phyloP scores from a whole-genome alignment of 2,797 vertebrate genomes.

The Intellagama lesueurii region DNA sequence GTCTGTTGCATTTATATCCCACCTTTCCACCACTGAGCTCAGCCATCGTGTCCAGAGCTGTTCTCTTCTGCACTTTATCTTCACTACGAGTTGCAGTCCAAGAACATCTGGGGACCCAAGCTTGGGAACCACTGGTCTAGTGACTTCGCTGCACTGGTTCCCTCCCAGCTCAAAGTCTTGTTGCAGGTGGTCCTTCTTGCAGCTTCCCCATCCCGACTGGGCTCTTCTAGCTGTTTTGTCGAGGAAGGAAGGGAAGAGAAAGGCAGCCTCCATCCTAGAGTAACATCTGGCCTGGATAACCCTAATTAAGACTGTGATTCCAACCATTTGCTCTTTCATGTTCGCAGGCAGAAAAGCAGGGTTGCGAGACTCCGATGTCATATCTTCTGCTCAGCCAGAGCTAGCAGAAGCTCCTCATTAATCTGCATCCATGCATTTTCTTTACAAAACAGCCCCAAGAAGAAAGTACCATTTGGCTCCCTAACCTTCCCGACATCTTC shows the following conservation, averaged over 20 bases:
- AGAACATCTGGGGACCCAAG: too few species aligned
- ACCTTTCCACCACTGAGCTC: too few species aligned
- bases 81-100: too few species aligned
- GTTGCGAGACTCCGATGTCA: constrained; percentile 41
- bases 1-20: background rate
- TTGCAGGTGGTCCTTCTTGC: too few species aligned
- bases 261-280: background rate
- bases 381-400: background rate
- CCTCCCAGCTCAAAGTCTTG: too few species aligned
- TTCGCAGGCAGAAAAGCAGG: background rate
- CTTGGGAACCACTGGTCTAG: too few species aligned
- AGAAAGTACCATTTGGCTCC: constrained; percentile 28
- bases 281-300: background rate
- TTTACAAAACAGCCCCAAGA: constrained; percentile 6
- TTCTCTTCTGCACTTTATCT: too few species aligned
- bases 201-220: too few species aligned
- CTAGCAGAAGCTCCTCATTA: constrained; percentile 23
- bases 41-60: too few species aligned
- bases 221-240: too few species aligned
- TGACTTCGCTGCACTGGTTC: too few species aligned
- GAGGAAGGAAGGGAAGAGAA: too few species aligned
- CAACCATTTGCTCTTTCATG: background rate
- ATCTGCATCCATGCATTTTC: constrained; percentile 43
- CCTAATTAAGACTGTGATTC: background rate
- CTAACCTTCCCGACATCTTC: constrained; percentile 51